Evolutionary conservation across 2,113 vertebrate genomes (phyloP).

Genomic region (Isichthys henryi): DNA sequence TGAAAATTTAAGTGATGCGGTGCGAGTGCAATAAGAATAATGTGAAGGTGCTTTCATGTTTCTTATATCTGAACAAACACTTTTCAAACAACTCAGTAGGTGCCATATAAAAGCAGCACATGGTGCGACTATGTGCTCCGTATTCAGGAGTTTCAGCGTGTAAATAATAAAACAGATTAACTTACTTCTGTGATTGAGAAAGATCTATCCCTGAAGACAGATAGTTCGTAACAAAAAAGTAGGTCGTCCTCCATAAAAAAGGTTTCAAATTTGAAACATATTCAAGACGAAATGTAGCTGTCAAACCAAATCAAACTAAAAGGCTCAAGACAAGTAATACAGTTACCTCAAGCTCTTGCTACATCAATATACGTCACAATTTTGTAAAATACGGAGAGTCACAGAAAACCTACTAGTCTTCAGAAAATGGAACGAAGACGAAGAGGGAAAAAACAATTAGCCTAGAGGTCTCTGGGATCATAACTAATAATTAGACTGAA

Average conservation of each 20-base stretch:
- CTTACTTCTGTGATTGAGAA: slow-evolving; percentile 9
- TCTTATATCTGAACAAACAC: neutral
- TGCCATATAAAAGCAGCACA: neutral
- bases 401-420: slow-evolving; percentile 47
- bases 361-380: slow-evolving; percentile 29
- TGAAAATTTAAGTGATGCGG: neutral
- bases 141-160: neutral
- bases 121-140: neutral
- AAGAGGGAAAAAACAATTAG: slow-evolving; percentile 55
- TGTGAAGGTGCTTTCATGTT: neutral
- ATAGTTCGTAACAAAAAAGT: slow-evolving; percentile 4
- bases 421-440: slow-evolving; percentile 41
- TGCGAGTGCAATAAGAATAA: neutral
- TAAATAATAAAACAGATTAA: slow-evolving; percentile 3
- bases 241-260: neutral
- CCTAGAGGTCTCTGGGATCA: slow-evolving; percentile 56
- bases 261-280: neutral
- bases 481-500: slow-evolving; percentile 63
- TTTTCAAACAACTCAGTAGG: neutral
- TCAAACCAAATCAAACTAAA: slow-evolving; percentile 21
- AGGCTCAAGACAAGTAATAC: slow-evolving; percentile 11
- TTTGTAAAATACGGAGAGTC: slow-evolving; percentile 38
- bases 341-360: neutral
- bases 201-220: neutral
- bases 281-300: slow-evolving; percentile 16